Percentiles rank a stretch among this genome's conserved stretches.
Evolutionary conservation across 2,113 vertebrate species (phyloP).

Genomic region (Furnarius figulus): DNA sequence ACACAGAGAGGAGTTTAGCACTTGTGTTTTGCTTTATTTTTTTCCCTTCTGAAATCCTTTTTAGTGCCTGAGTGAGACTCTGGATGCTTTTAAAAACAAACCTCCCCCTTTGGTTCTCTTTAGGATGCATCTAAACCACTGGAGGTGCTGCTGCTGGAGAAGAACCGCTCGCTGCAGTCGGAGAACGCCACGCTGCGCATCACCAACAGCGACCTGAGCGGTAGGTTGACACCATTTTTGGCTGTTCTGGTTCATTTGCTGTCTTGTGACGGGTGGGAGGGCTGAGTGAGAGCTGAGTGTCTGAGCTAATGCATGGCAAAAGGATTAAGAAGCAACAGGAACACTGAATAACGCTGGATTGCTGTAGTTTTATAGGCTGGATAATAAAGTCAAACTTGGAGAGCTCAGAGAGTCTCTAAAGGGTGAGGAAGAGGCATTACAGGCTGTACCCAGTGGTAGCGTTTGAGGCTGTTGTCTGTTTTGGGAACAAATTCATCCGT

Average conservation of each 20-base stretch:
- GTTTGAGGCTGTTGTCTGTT: constrained; percentile 43
- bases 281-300: constrained; percentile 40
- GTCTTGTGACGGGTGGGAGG: constrained; percentile 23
- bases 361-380: constrained; percentile 15
- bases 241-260: constrained; percentile 25
- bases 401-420: constrained; percentile 11
- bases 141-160: constrained; percentile 96
- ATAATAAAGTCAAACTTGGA: constrained; percentile 23
- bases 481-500: not conserved
- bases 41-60: not conserved
- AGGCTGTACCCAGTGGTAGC: not conserved
- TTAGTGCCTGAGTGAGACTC: not conserved
- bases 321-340: constrained; percentile 7
- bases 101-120: constrained; percentile 41
- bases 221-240: constrained; percentile 79
- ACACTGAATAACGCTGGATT: not conserved
- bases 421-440: constrained; percentile 32
- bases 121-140: constrained; percentile 92
- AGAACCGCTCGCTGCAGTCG: constrained; percentile 93
- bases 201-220: constrained; percentile 93
- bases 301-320: constrained; percentile 58
- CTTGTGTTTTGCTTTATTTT: not conserved
- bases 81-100: not conserved
- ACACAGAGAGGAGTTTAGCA: not conserved
- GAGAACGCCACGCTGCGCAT: constrained; percentile 94